phyloP scores from a whole-genome alignment of 2,888 invertebrate species.

The Dorcus parallelipipedus region DNA sequence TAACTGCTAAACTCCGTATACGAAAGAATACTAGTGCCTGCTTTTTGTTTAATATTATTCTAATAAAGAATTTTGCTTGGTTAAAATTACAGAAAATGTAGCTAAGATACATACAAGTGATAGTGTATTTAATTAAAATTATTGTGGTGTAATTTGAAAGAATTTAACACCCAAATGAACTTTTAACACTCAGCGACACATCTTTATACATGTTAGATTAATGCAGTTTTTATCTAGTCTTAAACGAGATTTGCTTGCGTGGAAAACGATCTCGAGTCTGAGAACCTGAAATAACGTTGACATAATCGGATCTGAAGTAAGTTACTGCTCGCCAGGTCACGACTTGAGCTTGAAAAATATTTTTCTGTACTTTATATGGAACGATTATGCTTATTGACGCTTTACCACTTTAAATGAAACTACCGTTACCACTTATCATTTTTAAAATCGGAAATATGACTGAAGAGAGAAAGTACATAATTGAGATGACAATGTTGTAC shows the following conservation, averaged over 20 bases:
- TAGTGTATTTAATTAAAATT: too few relatives aligned
- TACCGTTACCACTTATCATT: constrained; percentile 17
- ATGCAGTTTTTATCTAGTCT: too few relatives aligned
- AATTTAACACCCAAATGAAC: too few relatives aligned
- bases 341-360: constrained; percentile 33
- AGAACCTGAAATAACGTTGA: constrained; percentile 28
- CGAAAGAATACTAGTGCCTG: too few relatives aligned
- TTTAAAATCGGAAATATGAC: constrained; percentile 1
- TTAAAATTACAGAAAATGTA: too few relatives aligned
- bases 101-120: too few relatives aligned
- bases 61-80: too few relatives aligned
- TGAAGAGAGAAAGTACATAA: background rate
- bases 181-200: too few relatives aligned
- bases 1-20: too few relatives aligned
- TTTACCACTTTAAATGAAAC: constrained; percentile 19
- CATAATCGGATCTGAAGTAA: constrained; percentile 34
- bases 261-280: constrained; percentile 26
- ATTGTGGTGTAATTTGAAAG: too few relatives aligned
- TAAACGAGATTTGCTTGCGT: constrained; percentile 14
- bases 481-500: background rate
- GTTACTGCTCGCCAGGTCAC: constrained; percentile 33
- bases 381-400: constrained; percentile 26
- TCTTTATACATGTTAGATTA: too few relatives aligned
- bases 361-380: constrained; percentile 30
- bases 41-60: too few relatives aligned